Evolutionary conservation across 2,113 vertebrate genomes (phyloP).

Genomic region (Alouatta palliata): DNA sequence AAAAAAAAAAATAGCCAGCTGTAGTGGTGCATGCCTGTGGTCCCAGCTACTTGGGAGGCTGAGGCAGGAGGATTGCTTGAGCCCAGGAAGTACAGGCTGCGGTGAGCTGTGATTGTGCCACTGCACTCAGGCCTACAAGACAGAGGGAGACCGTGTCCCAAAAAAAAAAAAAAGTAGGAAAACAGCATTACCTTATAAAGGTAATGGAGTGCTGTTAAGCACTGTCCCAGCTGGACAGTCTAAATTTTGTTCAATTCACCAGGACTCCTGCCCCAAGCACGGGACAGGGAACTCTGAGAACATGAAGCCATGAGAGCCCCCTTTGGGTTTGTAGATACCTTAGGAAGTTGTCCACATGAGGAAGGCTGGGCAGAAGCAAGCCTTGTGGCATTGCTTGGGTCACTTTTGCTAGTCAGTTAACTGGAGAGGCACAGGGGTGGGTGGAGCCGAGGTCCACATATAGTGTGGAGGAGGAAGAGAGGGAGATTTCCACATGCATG

Average conservation of each 20-base stretch:
- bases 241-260: background rate
- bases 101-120: no score
- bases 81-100: no score
- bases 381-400: background rate
- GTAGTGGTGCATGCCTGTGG: no score
- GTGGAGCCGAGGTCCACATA: background rate
- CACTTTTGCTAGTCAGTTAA: background rate
- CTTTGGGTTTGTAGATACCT: background rate
- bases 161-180: background rate
- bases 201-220: background rate
- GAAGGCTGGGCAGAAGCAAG: background rate
- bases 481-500: background rate
- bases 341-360: background rate
- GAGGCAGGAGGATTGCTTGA: no score
- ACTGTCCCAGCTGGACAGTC: background rate
- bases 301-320: fast-evolving
- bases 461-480: background rate
- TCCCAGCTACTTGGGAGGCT: no score
- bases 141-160: no score
- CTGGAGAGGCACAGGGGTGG: background rate
- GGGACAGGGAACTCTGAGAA: background rate
- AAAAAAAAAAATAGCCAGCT: no score
- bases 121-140: no score
- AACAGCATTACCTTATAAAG: background rate
- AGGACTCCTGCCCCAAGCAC: background rate